Evolutionary conservation across 2,113 vertebrate species (phyloP).

Genomic region (Ondatra zibethicus): DNA sequence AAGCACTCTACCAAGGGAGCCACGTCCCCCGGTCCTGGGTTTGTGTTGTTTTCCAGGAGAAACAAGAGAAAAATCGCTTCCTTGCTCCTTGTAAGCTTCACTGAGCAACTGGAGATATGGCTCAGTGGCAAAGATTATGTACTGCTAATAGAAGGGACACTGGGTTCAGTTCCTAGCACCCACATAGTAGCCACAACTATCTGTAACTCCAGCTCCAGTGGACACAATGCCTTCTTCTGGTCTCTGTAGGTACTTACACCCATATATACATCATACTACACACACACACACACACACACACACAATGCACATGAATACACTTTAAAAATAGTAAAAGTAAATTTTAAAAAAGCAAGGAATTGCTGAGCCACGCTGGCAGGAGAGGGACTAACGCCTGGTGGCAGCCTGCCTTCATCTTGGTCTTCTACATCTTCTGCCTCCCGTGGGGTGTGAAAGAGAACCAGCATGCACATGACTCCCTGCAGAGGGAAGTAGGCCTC

Average conservation of each 20-base stretch:
- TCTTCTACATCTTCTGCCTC: background rate
- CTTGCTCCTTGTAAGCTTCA: background rate
- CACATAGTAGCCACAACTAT: background rate
- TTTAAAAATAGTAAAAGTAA: background rate
- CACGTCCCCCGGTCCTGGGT: background rate
- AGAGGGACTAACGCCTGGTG: background rate
- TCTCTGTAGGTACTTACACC: background rate
- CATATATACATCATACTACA: background rate
- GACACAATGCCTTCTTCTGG: background rate
- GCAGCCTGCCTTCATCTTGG: background rate
- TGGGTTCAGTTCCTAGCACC: background rate
- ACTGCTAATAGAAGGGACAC: background rate
- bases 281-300: background rate
- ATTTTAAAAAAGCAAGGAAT: background rate
- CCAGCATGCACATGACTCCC: rapidly evolving
- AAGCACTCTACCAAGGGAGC: background rate
- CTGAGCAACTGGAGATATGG: background rate
- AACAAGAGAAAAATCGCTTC: background rate
- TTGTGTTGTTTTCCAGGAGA: background rate
- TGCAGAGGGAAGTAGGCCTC: background rate
- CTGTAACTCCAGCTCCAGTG: background rate
- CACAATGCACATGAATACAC: background rate
- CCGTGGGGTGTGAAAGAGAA: background rate
- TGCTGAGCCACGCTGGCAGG: rapidly evolving
- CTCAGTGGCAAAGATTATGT: background rate